phyloP scores from a whole-genome alignment of 2,888 invertebrate genomes.

The Ischnus inquisitorius region DNA sequence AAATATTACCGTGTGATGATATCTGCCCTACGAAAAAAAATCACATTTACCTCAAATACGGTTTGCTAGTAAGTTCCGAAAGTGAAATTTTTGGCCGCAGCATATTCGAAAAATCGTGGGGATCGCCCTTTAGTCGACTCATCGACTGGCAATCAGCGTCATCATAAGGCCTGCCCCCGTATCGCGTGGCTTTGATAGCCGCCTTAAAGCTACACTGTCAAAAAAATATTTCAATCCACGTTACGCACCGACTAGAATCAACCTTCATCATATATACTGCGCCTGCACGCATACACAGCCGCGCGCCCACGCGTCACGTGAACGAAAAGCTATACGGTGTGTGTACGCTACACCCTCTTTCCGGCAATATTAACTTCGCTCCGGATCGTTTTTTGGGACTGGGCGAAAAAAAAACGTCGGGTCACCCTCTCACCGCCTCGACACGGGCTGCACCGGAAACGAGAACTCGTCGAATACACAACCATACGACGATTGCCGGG shows the following conservation, averaged over 20 bases:
- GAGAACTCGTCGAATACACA: conserved; percentile 32
- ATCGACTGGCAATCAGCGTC: neutral
- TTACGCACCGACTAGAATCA: conserved; percentile 34
- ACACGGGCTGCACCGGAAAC: conserved; percentile 47
- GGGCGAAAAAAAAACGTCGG: conserved; percentile 48
- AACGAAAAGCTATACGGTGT: conserved; percentile 26
- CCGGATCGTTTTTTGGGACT: conserved; percentile 49
- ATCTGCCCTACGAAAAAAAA: neutral
- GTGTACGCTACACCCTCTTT: conserved; percentile 46
- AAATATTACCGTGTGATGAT: too few species aligned
- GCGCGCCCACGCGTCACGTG: conserved; percentile 14
- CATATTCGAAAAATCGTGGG: neutral
- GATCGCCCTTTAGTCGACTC: neutral
- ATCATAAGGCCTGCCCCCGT: neutral
- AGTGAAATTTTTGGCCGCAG: neutral
- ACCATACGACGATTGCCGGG: conserved; percentile 43
- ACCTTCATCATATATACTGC: conserved; percentile 14
- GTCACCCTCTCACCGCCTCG: conserved; percentile 27
- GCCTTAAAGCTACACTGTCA: conserved; percentile 32
- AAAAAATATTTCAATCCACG: conserved; percentile 61
- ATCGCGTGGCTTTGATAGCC: neutral
- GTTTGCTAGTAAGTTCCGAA: neutral
- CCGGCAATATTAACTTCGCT: conserved; percentile 60
- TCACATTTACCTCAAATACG: neutral
- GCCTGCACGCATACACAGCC: conserved; percentile 24